Conservation (phyloP, 2,113 vertebrate species). For the Cygnus atratus region DNA sequence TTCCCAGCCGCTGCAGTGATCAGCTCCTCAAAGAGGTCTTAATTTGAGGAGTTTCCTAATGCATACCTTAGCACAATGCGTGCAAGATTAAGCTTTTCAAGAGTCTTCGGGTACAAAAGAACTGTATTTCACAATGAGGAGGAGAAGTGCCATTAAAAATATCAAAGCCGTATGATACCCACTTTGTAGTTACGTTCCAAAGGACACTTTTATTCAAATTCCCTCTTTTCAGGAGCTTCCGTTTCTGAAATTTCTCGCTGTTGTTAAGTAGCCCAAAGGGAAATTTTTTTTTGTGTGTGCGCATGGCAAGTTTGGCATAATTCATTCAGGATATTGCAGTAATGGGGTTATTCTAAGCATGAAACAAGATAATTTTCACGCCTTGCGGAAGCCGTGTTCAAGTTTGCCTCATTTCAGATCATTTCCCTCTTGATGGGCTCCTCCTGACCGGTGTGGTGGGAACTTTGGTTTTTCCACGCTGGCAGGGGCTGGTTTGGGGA, state of each 20-base stretch:
- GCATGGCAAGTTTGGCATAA: not conserved
- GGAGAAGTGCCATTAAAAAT: not conserved
- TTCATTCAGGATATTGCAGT: conserved; percentile 31
- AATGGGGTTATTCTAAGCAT: conserved; percentile 56
- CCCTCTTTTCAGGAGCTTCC: conserved; percentile 19
- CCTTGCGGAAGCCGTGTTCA: not conserved
- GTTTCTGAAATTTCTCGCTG: not conserved
- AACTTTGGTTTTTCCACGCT: not conserved
- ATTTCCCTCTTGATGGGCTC: not conserved
- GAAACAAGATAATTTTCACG: conserved; percentile 26
- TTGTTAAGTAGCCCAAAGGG: conserved; percentile 27
- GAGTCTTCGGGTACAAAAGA: conserved; percentile 2
- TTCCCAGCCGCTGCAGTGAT: not conserved
- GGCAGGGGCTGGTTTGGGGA: not conserved
- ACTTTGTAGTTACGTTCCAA: not conserved
- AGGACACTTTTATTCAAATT: conserved; percentile 16
- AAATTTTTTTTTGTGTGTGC: not conserved
- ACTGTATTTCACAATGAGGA: not conserved
- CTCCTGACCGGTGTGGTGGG: not conserved
- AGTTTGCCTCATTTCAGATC: not conserved
- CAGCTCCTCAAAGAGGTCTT: not conserved
- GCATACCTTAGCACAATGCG: not conserved
- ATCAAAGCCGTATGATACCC: not conserved
- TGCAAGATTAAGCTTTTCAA: not conserved
- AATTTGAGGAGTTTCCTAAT: conserved; percentile 3